phyloP scores from a whole-genome alignment of 2,888 invertebrate species.

The Erebia ligea region DNA sequence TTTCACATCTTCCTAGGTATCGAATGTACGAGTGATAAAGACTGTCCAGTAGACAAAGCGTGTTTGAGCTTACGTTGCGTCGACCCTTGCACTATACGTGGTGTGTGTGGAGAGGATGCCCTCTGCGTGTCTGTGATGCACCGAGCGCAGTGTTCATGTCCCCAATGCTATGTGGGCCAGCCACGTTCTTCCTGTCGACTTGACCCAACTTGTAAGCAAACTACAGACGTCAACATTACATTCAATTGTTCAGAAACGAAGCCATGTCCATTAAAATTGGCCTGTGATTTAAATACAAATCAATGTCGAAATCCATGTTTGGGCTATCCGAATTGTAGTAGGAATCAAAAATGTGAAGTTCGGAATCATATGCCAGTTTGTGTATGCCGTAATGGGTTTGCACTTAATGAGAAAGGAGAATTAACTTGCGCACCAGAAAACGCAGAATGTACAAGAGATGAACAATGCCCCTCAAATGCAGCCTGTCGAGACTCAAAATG shows the following conservation, averaged over 20 bases:
- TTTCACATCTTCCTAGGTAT: slow-evolving; percentile 87
- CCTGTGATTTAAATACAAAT: slow-evolving; percentile 87
- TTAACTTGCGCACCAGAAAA: slow-evolving; percentile 93
- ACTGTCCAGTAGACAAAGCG: slow-evolving; percentile 95
- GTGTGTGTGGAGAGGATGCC: slow-evolving; percentile 94
- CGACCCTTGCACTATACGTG: slow-evolving; percentile 94
- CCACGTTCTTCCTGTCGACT: slow-evolving; percentile 91
- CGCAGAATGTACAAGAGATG: slow-evolving; percentile 90
- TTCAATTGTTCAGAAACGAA: slow-evolving; percentile 86
- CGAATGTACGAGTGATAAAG: slow-evolving; percentile 95
- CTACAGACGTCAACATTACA: slow-evolving; percentile 83
- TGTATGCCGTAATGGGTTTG: slow-evolving; percentile 94
- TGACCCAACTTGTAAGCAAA: slow-evolving; percentile 89
- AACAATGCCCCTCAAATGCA: slow-evolving; percentile 93
- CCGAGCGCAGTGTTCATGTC: slow-evolving; percentile 93
- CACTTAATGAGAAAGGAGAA: slow-evolving; percentile 93
- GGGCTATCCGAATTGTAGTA: slow-evolving; percentile 87
- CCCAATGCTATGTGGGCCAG: slow-evolving; percentile 93
- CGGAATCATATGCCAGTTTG: slow-evolving; percentile 93
- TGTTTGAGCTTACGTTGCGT: slow-evolving; percentile 95
- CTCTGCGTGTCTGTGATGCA: slow-evolving; percentile 93
- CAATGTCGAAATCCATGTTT: slow-evolving; percentile 92
- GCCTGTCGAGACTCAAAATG: slow-evolving; percentile 93
- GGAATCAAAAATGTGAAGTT: slow-evolving; percentile 94
- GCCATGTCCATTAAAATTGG: slow-evolving; percentile 89